Percentiles rank a stretch among this genome's conserved stretches.
These are phyloP conservation scores for Omphaloscelis lunosa DNA, from an alignment of 2,888 invertebrate genomes.

Conservation along the genomic window DNA sequence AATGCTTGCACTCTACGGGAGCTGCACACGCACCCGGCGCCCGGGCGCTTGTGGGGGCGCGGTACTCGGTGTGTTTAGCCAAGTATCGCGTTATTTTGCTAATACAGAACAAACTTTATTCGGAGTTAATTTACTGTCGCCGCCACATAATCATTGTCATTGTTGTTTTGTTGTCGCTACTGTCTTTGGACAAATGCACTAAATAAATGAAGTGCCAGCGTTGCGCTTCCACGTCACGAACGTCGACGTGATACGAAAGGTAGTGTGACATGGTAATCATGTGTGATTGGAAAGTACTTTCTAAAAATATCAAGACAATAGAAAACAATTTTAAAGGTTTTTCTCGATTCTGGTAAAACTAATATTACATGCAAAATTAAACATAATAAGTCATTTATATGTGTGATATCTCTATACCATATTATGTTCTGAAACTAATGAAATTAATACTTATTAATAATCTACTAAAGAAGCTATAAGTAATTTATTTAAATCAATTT, in stretches of 20 bases:
- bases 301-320: not conserved
- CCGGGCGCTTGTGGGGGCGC: not conserved
- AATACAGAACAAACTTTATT: not conserved
- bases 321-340: not conserved
- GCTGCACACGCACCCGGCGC: not conserved
- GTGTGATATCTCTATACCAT: not conserved
- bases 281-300: not conserved
- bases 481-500: not conserved
- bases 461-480: not conserved
- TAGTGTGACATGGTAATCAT: not conserved
- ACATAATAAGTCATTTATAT: not conserved
- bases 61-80: not conserved
- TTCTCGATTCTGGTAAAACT: not conserved
- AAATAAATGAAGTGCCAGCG: not conserved
- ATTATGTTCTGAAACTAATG: constrained; percentile 8
- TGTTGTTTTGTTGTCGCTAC: too few relatives aligned
- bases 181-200: not conserved
- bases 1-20: not conserved
- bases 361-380: constrained; percentile 31
- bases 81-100: not conserved
- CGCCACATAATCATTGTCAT: too few relatives aligned
- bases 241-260: not conserved
- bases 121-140: not conserved
- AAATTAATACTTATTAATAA: not conserved
- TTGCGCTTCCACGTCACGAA: not conserved